These are phyloP conservation scores for Drosophila kuntzei DNA, from an alignment of 2,888 invertebrate genomes.

Conservation along the genomic window DNA sequence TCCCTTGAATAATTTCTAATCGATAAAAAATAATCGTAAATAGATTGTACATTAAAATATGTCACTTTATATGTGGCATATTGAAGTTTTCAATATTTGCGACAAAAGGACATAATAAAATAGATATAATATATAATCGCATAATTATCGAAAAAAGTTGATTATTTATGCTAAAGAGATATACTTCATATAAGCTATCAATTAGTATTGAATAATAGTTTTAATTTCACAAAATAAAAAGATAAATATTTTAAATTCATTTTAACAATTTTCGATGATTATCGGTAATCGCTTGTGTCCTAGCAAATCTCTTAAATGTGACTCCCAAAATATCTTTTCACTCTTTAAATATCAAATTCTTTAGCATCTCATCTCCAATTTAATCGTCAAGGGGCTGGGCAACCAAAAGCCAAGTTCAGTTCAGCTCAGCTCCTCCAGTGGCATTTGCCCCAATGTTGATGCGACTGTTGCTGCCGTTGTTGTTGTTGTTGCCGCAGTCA, in stretches of 20 bases:
- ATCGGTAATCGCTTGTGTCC: background rate
- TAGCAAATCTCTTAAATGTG: background rate
- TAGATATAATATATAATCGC: too few relatives aligned
- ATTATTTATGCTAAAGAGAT: too few relatives aligned
- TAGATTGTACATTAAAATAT: background rate
- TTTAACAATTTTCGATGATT: background rate
- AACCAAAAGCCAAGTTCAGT: constrained; percentile 34
- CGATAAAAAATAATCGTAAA: background rate
- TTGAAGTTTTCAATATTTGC: background rate
- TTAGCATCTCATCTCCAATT: constrained; percentile 55
- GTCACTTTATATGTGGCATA: too few relatives aligned
- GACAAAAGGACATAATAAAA: background rate
- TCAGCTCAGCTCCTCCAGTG: constrained; percentile 32
- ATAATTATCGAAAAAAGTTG: too few relatives aligned
- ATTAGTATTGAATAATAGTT: too few relatives aligned
- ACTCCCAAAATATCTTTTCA: background rate
- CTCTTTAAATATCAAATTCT: background rate
- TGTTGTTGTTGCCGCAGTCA: constrained; percentile 23
- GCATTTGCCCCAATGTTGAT: constrained; percentile 19
- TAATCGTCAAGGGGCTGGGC: constrained; percentile 60
- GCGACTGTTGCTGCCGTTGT: background rate
- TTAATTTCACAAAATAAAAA: too few relatives aligned
- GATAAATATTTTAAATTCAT: too few relatives aligned
- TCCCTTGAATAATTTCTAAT: background rate
- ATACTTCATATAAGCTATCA: too few relatives aligned